A percentile compares a stretch with the other conserved stretches of the same genome.
phyloP scores from a whole-genome alignment of 2,113 vertebrate genomes.

The Scatophagus argus region DNA sequence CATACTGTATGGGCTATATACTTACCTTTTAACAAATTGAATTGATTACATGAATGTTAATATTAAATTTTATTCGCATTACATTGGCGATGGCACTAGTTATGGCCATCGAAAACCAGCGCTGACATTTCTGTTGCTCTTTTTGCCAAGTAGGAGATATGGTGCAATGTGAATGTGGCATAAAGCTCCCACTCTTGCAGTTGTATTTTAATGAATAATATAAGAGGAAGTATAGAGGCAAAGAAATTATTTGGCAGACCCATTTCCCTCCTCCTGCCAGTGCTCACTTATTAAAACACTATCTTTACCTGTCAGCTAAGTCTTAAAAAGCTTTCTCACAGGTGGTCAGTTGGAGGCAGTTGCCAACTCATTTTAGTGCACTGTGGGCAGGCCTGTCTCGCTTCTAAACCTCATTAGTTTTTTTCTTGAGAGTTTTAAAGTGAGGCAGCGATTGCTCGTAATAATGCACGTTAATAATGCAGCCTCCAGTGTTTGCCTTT shows the following conservation, averaged over 20 bases:
- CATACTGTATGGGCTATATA: neutral
- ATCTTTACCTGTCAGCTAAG: neutral
- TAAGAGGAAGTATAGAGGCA: neutral
- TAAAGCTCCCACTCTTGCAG: too few species aligned
- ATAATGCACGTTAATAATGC: constrained; percentile 27
- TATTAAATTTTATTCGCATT: neutral
- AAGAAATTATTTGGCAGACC: neutral
- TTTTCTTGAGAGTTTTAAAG: neutral
- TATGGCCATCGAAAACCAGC: too few species aligned
- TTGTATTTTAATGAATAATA: too few species aligned
- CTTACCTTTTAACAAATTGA: neutral
- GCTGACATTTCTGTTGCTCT: neutral
- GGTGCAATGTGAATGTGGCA: neutral
- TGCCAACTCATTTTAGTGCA: neutral
- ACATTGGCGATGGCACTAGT: neutral
- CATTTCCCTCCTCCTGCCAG: neutral
- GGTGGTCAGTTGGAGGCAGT: neutral
- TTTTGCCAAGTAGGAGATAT: neutral
- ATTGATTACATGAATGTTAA: neutral
- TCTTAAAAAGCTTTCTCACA: neutral
- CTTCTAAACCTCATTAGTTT: constrained; percentile 14
- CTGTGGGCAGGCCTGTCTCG: neutral
- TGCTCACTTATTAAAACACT: constrained; percentile 14
- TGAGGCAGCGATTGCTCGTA: neutral
- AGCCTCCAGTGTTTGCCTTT: neutral